phyloP scores from a whole-genome alignment of 2,113 vertebrate species.

The Paradoxurus hermaphroditus region DNA sequence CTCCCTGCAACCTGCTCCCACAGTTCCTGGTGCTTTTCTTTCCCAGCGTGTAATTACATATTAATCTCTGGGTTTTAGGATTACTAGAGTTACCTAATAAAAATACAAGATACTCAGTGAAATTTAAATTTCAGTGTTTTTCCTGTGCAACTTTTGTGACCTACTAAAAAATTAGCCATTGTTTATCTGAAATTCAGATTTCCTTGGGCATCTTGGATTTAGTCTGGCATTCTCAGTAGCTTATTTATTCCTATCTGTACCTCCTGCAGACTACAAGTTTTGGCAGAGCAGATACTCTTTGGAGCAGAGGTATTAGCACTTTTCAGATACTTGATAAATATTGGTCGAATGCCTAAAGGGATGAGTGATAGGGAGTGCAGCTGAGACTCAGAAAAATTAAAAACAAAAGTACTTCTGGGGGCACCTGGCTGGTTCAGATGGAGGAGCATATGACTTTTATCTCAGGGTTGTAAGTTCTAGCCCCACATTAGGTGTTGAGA shows the following conservation, averaged over 20 bases:
- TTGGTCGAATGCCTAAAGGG: not conserved
- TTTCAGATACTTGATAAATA: not conserved
- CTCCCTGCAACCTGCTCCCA: not conserved
- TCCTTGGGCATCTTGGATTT: not conserved
- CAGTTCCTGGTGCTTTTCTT: not conserved
- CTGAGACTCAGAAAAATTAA: not conserved
- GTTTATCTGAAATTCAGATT: conserved; percentile 23
- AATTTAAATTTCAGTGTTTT: not conserved
- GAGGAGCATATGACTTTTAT: not conserved
- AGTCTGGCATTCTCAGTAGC: not conserved
- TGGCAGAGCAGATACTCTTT: not conserved
- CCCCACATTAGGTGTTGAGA: not conserved
- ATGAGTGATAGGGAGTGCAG: not conserved
- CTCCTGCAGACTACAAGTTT: not conserved
- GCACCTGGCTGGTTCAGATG: not conserved
- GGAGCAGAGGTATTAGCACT: not conserved
- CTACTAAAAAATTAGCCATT: not conserved
- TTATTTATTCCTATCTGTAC: not conserved
- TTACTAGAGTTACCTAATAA: not conserved
- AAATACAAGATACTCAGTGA: not conserved
- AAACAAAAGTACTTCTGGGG: not conserved
- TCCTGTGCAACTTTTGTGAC: not conserved
- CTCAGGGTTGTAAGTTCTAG: not conserved
- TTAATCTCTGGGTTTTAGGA: not conserved
- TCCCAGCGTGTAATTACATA: not conserved